These are phyloP conservation scores for Cheilosia vulpina DNA, from an alignment of 2,888 invertebrate species.

Conservation along the genomic window DNA sequence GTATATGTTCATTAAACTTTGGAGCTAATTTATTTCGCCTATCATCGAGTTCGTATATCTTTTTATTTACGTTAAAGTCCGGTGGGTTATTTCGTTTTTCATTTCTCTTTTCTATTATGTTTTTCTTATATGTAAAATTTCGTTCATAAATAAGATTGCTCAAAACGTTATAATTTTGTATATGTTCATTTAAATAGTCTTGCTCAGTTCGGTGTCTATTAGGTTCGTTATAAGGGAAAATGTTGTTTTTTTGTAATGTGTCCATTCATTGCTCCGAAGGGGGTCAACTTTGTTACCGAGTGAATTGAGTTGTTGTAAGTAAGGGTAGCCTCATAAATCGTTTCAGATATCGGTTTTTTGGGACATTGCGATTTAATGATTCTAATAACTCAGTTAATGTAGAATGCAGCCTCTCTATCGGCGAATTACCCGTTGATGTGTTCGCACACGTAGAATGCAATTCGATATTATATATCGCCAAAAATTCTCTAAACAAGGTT, in stretches of 20 bases:
- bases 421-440: too few species aligned
- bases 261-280: slow-evolving; percentile 66
- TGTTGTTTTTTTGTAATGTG: slow-evolving; percentile 11
- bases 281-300: slow-evolving; percentile 49
- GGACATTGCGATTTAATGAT: too few species aligned
- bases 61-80: not conserved
- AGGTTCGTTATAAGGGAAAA: not conserved
- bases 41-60: not conserved
- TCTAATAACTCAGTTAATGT: too few species aligned
- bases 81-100: not conserved
- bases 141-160: slow-evolving; percentile 15
- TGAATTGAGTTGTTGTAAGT: not conserved
- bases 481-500: too few species aligned
- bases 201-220: slow-evolving; percentile 23
- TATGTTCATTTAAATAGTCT: not conserved
- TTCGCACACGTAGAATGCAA: too few species aligned
- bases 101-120: slow-evolving; percentile 28
- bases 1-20: not conserved
- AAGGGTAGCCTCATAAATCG: too few species aligned
- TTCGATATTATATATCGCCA: too few species aligned
- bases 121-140: not conserved
- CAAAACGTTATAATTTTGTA: slow-evolving; percentile 37
- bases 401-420: too few species aligned
- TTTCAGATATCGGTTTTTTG: too few species aligned
- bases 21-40: slow-evolving; percentile 4